Evolutionary conservation across 35 echinoderm and acorn worm genomes (phyloP).

Genomic region (Holothuria glaberrima): DNA sequence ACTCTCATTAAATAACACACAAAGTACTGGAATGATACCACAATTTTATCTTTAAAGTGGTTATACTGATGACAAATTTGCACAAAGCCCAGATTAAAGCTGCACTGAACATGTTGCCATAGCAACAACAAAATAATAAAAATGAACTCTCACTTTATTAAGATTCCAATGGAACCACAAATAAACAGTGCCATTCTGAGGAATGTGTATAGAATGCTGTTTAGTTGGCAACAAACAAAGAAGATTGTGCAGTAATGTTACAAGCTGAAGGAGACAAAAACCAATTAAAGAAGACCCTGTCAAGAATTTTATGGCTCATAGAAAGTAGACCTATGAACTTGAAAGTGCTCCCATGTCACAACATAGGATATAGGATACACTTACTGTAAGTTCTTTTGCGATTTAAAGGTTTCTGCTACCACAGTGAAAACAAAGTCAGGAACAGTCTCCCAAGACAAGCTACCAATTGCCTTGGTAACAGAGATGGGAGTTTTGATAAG

Average conservation of each 20-base stretch:
- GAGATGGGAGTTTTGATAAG: neutral
- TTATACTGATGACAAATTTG: too few species aligned
- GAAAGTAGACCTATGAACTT: conserved; percentile 44
- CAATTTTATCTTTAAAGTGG: too few species aligned
- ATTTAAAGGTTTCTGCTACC: neutral
- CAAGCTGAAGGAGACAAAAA: conserved; percentile 4
- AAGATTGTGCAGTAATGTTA: too few species aligned
- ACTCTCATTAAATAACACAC: too few species aligned
- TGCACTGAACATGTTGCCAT: neutral
- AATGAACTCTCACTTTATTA: conserved; percentile 29
- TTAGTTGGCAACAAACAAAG: too few species aligned
- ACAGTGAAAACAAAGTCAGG: conserved; percentile 19
- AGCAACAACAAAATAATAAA: conserved; percentile 32
- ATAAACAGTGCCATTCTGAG: conserved; percentile 40
- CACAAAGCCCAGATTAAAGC: too few species aligned
- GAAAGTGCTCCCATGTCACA: conserved; percentile 30
- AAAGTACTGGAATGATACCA: too few species aligned
- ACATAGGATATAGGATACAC: conserved; percentile 30
- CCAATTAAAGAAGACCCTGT: conserved; percentile 31
- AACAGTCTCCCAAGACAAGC: neutral
- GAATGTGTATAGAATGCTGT: conserved; percentile 15
- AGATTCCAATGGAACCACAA: conserved; percentile 30
- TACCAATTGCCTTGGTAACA: conserved; percentile 27
- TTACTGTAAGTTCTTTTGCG: conserved; percentile 8
- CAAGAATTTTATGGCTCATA: conserved; percentile 45